phyloP scores from a whole-genome alignment of 2,888 invertebrate species.

The Ligdia adustata region DNA sequence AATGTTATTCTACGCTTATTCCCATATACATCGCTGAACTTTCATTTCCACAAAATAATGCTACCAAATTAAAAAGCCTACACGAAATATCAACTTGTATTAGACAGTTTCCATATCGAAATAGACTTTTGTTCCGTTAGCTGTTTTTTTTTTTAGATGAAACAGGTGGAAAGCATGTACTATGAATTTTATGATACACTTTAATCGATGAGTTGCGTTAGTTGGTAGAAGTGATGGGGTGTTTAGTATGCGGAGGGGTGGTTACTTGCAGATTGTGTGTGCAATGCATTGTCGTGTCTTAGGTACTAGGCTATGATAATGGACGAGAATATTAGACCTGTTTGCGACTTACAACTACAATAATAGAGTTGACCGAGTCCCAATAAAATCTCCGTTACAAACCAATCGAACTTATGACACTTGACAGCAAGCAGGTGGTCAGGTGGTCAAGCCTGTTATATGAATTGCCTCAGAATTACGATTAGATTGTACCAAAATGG shows the following conservation, averaged over 20 bases:
- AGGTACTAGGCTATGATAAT: conserved; percentile 43
- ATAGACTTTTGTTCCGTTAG: conserved; percentile 60
- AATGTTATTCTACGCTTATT: conserved; percentile 44
- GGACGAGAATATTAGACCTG: conserved; percentile 34
- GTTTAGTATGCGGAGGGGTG: conserved; percentile 42
- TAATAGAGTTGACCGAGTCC: no score
- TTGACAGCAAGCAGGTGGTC: no score
- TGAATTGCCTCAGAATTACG: no score
- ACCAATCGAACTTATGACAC: no score
- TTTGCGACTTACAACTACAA: conserved; percentile 31
- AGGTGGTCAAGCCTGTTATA: no score
- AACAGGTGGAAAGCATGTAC: conserved; percentile 68
- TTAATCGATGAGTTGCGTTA: conserved; percentile 56
- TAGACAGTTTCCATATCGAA: conserved; percentile 17
- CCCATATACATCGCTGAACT: conserved; percentile 48
- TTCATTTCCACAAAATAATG: conserved; percentile 32
- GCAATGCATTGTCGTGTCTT: conserved; percentile 54
- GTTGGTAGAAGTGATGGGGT: conserved; percentile 53
- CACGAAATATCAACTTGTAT: conserved; percentile 11
- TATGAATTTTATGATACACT: conserved; percentile 62
- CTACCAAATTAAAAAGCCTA: conserved; percentile 22
- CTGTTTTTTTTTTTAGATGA: conserved; percentile 55
- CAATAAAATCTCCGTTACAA: no score
- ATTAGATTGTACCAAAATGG: no score
- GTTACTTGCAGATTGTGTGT: conserved; percentile 60